These are phyloP conservation scores for Leptestheria dahalacensis DNA, from an alignment of 1,140 invertebrate species.

Conservation along the genomic window DNA sequence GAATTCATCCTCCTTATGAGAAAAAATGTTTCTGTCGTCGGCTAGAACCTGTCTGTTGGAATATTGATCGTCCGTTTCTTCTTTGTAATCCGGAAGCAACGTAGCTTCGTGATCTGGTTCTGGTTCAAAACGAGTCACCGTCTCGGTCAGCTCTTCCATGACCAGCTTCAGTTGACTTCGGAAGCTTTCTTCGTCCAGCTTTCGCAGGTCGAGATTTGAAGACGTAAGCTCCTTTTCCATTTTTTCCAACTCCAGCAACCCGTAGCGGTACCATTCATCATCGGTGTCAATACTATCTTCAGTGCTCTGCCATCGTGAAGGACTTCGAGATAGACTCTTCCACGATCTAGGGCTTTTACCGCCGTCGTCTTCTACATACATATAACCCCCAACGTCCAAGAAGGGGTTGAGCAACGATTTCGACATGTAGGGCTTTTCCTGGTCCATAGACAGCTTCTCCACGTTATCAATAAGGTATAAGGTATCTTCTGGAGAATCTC, in stretches of 20 bases:
- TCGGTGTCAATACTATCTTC: conserved; percentile 85
- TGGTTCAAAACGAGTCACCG: conserved; percentile 21
- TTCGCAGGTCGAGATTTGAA: conserved; percentile 27
- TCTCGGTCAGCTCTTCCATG: conserved; percentile 14
- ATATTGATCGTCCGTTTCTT: conserved; percentile 21
- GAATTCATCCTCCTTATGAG: conserved; percentile 17
- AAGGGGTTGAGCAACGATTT: background rate
- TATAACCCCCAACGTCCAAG: background rate
- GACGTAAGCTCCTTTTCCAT: conserved; percentile 53
- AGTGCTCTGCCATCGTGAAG: conserved; percentile 72
- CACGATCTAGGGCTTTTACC: conserved; percentile 8
- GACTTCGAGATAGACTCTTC: conserved; percentile 64
- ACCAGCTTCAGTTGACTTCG: conserved; percentile 20
- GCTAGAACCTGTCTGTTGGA: background rate
- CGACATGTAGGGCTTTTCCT: background rate
- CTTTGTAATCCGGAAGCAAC: conserved; percentile 43
- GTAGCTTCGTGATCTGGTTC: conserved; percentile 50
- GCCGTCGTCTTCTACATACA: background rate
- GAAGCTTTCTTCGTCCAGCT: conserved; percentile 29
- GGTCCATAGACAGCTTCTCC: background rate
- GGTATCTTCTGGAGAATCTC: background rate
- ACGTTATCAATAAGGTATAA: background rate
- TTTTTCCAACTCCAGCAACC: conserved; percentile 68
- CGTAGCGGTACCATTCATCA: conserved; percentile 85
- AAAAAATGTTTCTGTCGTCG: conserved; percentile 18